Conservation (phyloP, 1,140 invertebrate species). For the Drosophila kurseongensis region DNA sequence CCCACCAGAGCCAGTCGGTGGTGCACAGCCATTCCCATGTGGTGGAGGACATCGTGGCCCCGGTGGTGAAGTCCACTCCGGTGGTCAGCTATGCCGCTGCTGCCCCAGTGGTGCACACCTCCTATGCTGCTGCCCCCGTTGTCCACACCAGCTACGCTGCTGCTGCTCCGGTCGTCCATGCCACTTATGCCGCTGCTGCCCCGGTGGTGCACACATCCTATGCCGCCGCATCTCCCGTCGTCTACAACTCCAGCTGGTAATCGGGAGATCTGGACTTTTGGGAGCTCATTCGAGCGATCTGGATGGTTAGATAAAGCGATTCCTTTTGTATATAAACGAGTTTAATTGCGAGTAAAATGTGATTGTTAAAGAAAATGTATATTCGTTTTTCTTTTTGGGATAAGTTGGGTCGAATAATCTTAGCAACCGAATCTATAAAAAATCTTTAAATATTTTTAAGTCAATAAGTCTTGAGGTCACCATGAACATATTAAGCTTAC, state of each 20-base stretch:
- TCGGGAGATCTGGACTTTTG: neutral
- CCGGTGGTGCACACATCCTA: conserved; percentile 67
- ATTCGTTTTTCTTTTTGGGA: neutral
- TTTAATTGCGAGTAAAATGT: conserved; percentile 72
- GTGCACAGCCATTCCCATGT: conserved; percentile 70
- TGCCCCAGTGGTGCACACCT: conserved; percentile 63
- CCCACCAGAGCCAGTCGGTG: conserved; percentile 85
- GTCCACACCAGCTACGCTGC: conserved; percentile 60
- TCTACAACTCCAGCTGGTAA: conserved; percentile 70
- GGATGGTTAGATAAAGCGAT: conserved; percentile 37
- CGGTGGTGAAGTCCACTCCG: conserved; percentile 68
- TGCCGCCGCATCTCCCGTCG: conserved; percentile 46
- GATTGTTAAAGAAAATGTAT: conserved; percentile 12
- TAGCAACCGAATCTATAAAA: too few species aligned
- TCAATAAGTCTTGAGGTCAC: too few species aligned
- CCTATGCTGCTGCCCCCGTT: conserved; percentile 51
- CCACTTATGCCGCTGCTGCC: conserved; percentile 53
- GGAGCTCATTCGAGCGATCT: conserved; percentile 20
- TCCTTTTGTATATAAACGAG: conserved; percentile 47
- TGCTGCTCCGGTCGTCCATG: conserved; percentile 69
- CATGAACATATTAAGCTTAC: too few species aligned
- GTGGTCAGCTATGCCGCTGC: conserved; percentile 64
- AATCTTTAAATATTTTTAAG: too few species aligned
- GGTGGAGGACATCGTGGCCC: conserved; percentile 68
- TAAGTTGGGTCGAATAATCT: too few species aligned